These are phyloP conservation scores for Aquatica leii DNA, from an alignment of 2,888 invertebrate genomes.

Conservation along the genomic window DNA sequence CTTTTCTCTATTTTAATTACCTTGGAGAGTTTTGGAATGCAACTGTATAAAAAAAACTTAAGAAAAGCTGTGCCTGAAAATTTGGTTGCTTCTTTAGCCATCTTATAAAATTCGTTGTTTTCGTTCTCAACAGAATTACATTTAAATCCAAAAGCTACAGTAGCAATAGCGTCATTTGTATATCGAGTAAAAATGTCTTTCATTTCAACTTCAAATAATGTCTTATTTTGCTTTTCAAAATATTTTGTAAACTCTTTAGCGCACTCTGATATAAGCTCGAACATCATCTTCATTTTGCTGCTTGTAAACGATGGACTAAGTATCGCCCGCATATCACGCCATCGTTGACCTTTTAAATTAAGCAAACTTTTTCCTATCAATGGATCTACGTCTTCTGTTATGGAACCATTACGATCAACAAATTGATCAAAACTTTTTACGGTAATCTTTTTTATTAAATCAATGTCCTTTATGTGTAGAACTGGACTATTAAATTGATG, in stretches of 20 bases:
- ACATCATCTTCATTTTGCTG: conserved; percentile 56
- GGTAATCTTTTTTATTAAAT: not conserved
- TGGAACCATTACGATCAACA: not conserved
- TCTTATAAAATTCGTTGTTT: conserved; percentile 65
- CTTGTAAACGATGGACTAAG: conserved; percentile 57
- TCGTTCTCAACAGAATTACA: conserved; percentile 64
- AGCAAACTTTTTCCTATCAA: not conserved
- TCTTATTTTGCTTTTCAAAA: conserved; percentile 42
- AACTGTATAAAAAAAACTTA: not conserved
- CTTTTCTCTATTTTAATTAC: not conserved
- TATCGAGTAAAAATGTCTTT: conserved; percentile 62
- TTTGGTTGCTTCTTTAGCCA: conserved; percentile 61
- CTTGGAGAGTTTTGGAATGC: not conserved
- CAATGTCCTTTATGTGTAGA: not conserved
- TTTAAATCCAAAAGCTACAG: conserved; percentile 63
- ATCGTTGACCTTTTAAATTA: conserved; percentile 46
- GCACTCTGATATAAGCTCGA: conserved; percentile 47
- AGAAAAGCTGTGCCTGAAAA: conserved; percentile 26
- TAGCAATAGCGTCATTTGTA: conserved; percentile 65
- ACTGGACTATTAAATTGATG: not conserved
- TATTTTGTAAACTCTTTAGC: conserved; percentile 43
- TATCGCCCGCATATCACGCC: conserved; percentile 58
- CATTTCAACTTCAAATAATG: conserved; percentile 53
- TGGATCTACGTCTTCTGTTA: not conserved
- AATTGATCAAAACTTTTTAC: not conserved